Evolutionary conservation across 1,140 invertebrate species (phyloP).

Genomic region (Dryas iulia): DNA sequence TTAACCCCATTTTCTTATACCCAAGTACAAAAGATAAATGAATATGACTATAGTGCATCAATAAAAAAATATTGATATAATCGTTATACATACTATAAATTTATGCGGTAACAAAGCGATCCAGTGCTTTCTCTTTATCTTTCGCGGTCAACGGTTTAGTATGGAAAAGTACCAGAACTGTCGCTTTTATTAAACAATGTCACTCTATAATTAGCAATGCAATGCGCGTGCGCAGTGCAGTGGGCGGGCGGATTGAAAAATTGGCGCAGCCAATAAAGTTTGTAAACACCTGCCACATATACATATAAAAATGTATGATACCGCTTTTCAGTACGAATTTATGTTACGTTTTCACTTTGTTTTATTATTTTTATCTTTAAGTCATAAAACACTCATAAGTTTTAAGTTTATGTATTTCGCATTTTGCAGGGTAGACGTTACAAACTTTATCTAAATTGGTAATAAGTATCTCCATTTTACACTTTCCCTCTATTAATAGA

Average conservation of each 20-base stretch:
- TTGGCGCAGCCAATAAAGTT: slow-evolving; percentile 55
- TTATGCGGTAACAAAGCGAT: slow-evolving; percentile 23
- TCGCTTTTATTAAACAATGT: slow-evolving; percentile 61
- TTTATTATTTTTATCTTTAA: too few species aligned
- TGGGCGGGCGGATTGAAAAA: slow-evolving; percentile 46
- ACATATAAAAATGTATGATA: slow-evolving; percentile 56
- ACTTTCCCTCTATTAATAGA: too few species aligned
- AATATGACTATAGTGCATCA: neutral
- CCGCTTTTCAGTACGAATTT: too few species aligned
- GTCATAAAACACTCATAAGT: too few species aligned
- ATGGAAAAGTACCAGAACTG: slow-evolving; percentile 60
- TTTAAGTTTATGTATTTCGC: too few species aligned
- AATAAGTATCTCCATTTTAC: too few species aligned
- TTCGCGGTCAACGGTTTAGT: slow-evolving; percentile 62
- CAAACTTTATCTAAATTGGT: too few species aligned
- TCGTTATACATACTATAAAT: neutral
- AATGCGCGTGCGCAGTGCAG: slow-evolving; percentile 41
- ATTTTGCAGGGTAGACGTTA: too few species aligned
- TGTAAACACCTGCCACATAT: slow-evolving; percentile 37
- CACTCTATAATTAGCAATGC: slow-evolving; percentile 56
- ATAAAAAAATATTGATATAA: slow-evolving; percentile 9
- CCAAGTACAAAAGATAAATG: neutral
- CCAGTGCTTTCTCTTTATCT: slow-evolving; percentile 58
- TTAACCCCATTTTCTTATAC: neutral
- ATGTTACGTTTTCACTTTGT: too few species aligned